Base-by-base conservation (phyloP, 1,140 invertebrate genomes). In the Heliconius hermathena region DNA sequence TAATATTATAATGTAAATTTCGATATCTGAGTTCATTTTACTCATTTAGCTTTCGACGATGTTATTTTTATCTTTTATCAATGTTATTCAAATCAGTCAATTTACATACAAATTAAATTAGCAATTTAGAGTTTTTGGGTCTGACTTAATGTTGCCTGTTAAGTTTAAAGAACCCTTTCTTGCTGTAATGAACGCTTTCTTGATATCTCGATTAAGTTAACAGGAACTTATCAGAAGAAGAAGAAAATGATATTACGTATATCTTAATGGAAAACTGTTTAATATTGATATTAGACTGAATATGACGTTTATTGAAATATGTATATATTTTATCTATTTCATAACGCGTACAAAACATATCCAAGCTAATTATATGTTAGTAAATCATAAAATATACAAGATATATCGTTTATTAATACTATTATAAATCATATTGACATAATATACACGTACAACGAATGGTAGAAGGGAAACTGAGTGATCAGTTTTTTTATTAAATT, bases 351-450 rank as follows among this genome's bases (percentile, higher is more conserved):
- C 26, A 22, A 11, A 66, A 29, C 60, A 66, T 66, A 66, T 66
- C 26, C 29, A 29, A 29, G 13, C 22, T 66, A 60, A 22, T 11
- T 60, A 22, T 60, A 11, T 9, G 8, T 60, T 11, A 66, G 9
- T 29, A 66, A 26, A 66, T 29, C 22, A 66, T 5, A 22, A 66
- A 66, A 66, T 66, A 13, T 66, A 29, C 60, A 66, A 29, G n/a
- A 66, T 16, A 66, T 66, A 16, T 66, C 26, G 60, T 26, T 66
- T 66, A 16, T 66, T 11, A 16, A 66, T 26, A 13, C 60, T 11
- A 66, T n/a, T 73, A 73, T 36, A 73, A 46, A 74, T 57, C 46
- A 33, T 52, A 74, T 20, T 54, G 73, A 29, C 60, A 66, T 66
- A 66, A 66, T 66, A 66, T 66, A 20, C 8, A 60, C 60, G 60